phyloP scores from a whole-genome alignment of 2,797 vertebrate genomes.

The Enteromius paludinosus region DNA sequence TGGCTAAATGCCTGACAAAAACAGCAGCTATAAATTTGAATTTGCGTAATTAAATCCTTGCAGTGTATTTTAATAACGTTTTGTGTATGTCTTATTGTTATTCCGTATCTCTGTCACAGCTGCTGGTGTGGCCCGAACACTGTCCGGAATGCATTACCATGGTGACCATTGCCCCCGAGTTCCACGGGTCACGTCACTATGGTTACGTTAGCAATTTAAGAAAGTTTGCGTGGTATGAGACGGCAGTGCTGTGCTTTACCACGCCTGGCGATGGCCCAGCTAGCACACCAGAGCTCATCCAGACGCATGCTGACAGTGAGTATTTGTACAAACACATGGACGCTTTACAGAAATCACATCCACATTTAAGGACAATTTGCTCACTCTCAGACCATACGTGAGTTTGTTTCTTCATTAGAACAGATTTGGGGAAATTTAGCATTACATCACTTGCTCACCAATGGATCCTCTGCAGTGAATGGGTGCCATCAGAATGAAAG shows the following conservation, averaged over 20 bases:
- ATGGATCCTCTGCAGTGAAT: background rate
- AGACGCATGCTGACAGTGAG: conserved; percentile 93
- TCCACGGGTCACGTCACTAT: conserved; percentile 87
- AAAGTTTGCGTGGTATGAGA: conserved; percentile 90
- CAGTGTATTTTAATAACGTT: conserved; percentile 9
- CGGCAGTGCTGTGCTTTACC: conserved; percentile 91
- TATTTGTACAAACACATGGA: conserved; percentile 49
- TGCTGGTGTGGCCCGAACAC: conserved; percentile 87
- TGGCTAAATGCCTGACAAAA: conserved; percentile 19
- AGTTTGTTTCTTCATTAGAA: background rate
- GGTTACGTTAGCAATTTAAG: conserved; percentile 85
- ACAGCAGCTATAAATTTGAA: conserved; percentile 6
- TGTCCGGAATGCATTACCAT: conserved; percentile 78
- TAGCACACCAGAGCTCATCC: conserved; percentile 82
- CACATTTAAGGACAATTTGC: background rate
- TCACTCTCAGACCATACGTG: background rate
- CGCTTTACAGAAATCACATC: background rate
- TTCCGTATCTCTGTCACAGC: conserved; percentile 67
- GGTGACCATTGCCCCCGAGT: conserved; percentile 91
- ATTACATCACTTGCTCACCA: background rate
- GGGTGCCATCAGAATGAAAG: background rate
- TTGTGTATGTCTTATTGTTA: conserved; percentile 8
- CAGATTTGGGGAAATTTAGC: background rate
- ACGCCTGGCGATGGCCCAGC: conserved; percentile 91
- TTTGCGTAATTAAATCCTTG: background rate